Conservation (phyloP, 2,797 vertebrate species). For the Crypturellus tataupa region DNA sequence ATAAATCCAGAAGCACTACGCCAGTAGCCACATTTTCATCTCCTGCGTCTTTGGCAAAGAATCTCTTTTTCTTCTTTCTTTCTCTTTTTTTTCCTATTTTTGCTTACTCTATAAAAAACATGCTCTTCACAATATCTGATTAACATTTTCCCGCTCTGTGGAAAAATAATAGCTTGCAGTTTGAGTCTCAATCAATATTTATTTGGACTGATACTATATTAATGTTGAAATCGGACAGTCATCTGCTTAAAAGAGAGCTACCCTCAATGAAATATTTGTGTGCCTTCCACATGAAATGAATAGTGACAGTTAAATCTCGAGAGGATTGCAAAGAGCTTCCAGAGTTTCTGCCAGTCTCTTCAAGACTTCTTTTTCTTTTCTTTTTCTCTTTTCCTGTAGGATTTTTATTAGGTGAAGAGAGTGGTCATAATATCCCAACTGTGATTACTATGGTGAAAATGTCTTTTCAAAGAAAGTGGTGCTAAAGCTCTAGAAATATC, state of each 20-base stretch:
- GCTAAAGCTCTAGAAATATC: not conserved
- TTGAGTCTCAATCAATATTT: conserved; percentile 32
- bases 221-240: not conserved
- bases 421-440: not conserved
- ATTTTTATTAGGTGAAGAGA: conserved; percentile 52
- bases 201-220: conserved; percentile 34
- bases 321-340: conserved; percentile 3
- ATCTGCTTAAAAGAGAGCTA: conserved; percentile 4
- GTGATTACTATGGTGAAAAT: conserved; percentile 28
- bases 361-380: conserved; percentile 23
- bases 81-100: not conserved
- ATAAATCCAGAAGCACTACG: not conserved
- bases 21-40: not conserved
- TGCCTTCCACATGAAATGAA: conserved; percentile 26
- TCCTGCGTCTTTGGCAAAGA: not conserved
- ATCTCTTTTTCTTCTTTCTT: not conserved
- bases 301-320: conserved; percentile 39
- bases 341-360: conserved; percentile 24
- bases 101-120: not conserved
- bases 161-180: conserved; percentile 2
- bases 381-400: not conserved
- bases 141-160: conserved; percentile 1
- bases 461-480: conserved; percentile 15
- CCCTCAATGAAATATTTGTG: conserved; percentile 13
- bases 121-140: conserved; percentile 4